phyloP scores from a whole-genome alignment of 92 coral and sea anemone genomes.

The Epizoanthus stellaris region DNA sequence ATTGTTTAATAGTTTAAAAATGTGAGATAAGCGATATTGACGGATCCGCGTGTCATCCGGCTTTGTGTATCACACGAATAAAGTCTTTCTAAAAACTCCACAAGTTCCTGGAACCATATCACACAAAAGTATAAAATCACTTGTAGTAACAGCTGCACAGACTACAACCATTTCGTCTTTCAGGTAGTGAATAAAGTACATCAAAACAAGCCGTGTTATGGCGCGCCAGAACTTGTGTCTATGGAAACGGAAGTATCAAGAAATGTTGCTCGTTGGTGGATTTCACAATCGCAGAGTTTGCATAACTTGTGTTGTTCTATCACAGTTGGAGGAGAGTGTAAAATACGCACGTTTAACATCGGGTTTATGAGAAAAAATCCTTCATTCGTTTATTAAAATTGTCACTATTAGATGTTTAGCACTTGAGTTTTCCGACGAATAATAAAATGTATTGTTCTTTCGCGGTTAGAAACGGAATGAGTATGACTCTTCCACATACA shows the following conservation, averaged over 20 bases:
- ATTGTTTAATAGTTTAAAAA: too few species aligned
- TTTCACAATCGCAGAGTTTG: not conserved
- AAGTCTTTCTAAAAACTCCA: not conserved
- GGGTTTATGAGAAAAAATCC: not conserved
- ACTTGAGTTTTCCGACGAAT: not conserved
- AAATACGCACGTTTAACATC: not conserved
- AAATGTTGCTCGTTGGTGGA: not conserved
- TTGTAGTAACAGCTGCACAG: not conserved
- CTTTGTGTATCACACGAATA: not conserved
- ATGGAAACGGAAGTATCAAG: conserved; percentile 22
- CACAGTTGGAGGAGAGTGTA: not conserved
- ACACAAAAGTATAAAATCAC: not conserved
- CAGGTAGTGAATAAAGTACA: not conserved
- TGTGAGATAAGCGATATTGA: not conserved
- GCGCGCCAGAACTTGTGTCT: conserved; percentile 6
- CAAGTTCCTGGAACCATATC: not conserved
- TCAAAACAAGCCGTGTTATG: not conserved
- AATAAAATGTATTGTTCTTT: conserved; percentile 8
- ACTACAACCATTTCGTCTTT: not conserved
- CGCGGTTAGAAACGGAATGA: not conserved
- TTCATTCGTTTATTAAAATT: not conserved
- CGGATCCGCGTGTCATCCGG: not conserved
- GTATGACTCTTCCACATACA: not conserved
- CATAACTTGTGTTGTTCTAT: not conserved
- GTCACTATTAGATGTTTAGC: not conserved